These are phyloP conservation scores for Xenentodon cancila DNA, from an alignment of 2,797 vertebrate species.

Conservation along the genomic window DNA sequence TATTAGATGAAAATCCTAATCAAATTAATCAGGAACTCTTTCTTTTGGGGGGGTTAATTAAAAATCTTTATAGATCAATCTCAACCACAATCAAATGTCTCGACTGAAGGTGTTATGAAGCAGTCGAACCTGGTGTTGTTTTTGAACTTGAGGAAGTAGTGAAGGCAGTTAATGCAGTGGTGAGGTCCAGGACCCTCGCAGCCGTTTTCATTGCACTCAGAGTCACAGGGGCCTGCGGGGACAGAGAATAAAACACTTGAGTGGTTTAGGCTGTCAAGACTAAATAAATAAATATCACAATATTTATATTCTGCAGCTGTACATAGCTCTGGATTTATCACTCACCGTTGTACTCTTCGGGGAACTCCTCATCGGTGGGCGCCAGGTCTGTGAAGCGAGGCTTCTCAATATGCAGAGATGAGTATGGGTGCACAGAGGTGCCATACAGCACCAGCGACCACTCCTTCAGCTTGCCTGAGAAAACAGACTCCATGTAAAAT, in stretches of 20 bases:
- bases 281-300: too few species aligned
- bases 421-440: constrained; percentile 94
- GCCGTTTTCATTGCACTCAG: constrained; percentile 94
- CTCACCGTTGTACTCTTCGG: constrained; percentile 83
- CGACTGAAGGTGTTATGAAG: too few species aligned
- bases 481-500: constrained; percentile 29
- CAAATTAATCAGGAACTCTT: too few species aligned
- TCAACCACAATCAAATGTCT: too few species aligned
- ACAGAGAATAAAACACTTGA: constrained; percentile 24
- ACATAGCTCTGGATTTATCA: constrained; percentile 12
- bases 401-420: constrained; percentile 84
- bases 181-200: constrained; percentile 97
- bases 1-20: too few species aligned
- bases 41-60: too few species aligned
- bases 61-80: too few species aligned
- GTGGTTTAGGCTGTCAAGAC: not conserved
- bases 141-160: constrained; percentile 98
- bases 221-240: constrained; percentile 89
- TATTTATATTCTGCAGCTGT: constrained; percentile 4
- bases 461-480: constrained; percentile 95
- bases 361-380: constrained; percentile 73
- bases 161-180: constrained; percentile 95
- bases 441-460: constrained; percentile 98
- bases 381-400: constrained; percentile 84
- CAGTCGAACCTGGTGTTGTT: constrained; percentile 93